These are phyloP conservation scores for Melipona beecheii DNA, from an alignment of 2,888 invertebrate species.

Conservation along the genomic window DNA sequence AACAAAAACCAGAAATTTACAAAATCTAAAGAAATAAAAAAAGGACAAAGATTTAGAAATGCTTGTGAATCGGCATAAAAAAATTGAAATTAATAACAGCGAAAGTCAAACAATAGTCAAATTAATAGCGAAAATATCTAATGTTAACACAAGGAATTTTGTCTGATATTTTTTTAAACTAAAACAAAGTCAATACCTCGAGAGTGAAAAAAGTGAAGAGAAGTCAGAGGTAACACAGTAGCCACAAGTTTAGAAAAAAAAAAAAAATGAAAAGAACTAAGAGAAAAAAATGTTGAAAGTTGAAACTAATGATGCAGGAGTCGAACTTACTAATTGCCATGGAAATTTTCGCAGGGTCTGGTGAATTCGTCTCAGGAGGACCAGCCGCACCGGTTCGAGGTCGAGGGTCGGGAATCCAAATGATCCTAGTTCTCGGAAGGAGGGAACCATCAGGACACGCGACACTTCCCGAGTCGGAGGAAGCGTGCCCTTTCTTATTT, in stretches of 20 bases:
- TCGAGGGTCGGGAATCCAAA: slow-evolving; percentile 51
- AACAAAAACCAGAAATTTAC: too few species aligned
- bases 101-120: too few species aligned
- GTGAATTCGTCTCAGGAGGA: slow-evolving; percentile 37
- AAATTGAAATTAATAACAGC: too few species aligned
- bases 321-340: slow-evolving; percentile 17
- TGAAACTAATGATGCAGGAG: slow-evolving; percentile 32
- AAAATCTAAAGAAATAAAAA: too few species aligned
- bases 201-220: not conserved
- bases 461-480: slow-evolving; percentile 66
- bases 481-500: slow-evolving; percentile 64
- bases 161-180: not conserved
- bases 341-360: slow-evolving; percentile 18
- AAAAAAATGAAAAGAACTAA: too few species aligned
- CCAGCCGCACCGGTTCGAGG: slow-evolving; percentile 16
- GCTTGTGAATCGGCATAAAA: too few species aligned
- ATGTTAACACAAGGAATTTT: too few species aligned
- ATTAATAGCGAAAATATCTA: too few species aligned
- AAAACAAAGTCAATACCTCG: not conserved
- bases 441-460: slow-evolving; percentile 65
- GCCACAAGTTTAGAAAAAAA: not conserved
- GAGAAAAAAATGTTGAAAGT: slow-evolving; percentile 18
- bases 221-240: not conserved
- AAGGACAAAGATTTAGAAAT: too few species aligned
- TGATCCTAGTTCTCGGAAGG: slow-evolving; percentile 58